Conservation (phyloP, 2,888 invertebrate genomes). For the Neelides folsomi region DNA sequence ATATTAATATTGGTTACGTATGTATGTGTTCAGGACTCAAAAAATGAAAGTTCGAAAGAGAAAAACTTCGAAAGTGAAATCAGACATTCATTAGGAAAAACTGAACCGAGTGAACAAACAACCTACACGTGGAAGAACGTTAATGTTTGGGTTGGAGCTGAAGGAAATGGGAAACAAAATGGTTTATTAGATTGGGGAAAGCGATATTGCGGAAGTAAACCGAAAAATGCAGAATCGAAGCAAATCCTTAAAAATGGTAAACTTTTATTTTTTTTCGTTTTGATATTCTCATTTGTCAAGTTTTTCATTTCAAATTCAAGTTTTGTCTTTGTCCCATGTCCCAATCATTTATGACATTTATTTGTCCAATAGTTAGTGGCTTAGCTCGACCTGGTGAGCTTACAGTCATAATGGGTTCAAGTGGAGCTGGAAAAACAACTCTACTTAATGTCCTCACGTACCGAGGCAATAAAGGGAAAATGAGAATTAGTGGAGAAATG, state of each 20-base stretch:
- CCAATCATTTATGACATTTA: conserved; percentile 12
- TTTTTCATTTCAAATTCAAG: no score
- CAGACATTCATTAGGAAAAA: neutral
- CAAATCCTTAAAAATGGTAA: conserved; percentile 32
- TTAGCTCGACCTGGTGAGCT: conserved; percentile 73
- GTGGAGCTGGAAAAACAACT: conserved; percentile 90
- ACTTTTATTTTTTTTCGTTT: no score
- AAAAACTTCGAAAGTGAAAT: no score
- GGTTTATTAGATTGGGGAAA: neutral
- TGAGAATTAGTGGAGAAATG: conserved; percentile 49
- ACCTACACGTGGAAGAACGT: conserved; percentile 34
- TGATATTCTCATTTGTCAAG: no score
- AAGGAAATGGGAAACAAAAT: conserved; percentile 9
- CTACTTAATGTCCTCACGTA: conserved; percentile 77
- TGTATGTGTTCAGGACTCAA: no score
- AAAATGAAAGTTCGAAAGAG: no score
- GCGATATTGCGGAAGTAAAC: conserved; percentile 7
- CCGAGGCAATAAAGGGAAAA: conserved; percentile 52
- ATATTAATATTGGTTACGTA: no score
- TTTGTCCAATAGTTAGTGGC: conserved; percentile 51
- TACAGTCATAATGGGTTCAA: conserved; percentile 68
- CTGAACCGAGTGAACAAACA: conserved; percentile 16
- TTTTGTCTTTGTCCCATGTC: neutral
- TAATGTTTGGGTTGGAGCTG: conserved; percentile 28
- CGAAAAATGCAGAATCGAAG: conserved; percentile 19